Evolutionary conservation across 2,113 vertebrate species (phyloP).

Genomic region (Brachirus orientalis): DNA sequence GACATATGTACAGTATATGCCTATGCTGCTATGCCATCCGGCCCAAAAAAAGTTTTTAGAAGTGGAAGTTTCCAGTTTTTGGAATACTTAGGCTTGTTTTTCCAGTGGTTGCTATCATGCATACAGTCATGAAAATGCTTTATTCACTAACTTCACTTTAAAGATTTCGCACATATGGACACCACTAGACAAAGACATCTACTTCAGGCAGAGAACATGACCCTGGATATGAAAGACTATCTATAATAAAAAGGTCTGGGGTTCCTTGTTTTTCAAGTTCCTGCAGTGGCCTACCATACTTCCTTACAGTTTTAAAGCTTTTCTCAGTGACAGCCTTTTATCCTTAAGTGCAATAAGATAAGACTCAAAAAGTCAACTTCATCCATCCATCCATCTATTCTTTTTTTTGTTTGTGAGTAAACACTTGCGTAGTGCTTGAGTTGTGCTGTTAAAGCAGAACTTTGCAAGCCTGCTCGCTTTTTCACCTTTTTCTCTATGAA

Average conservation of each 20-base stretch:
- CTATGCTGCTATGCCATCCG: neutral
- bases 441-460: too few relatives aligned
- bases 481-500: too few relatives aligned
- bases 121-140: slow-evolving; percentile 9
- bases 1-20: neutral
- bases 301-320: too few relatives aligned
- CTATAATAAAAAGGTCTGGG: neutral
- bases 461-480: too few relatives aligned
- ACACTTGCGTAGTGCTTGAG: too few relatives aligned
- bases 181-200: neutral
- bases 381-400: too few relatives aligned
- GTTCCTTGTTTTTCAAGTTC: neutral
- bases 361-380: too few relatives aligned
- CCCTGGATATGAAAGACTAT: neutral
- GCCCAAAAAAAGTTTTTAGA: slow-evolving; percentile 3
- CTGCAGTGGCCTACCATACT: too few relatives aligned
- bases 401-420: too few relatives aligned
- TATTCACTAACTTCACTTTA: slow-evolving; percentile 10
- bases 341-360: too few relatives aligned
- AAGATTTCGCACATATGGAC: slow-evolving; percentile 7
- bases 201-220: neutral
- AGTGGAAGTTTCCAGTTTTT: slow-evolving; percentile 6
- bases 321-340: too few relatives aligned
- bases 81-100: neutral
- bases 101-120: neutral